Percentiles rank a stretch among this genome's conserved stretches.
phyloP scores from a whole-genome alignment of 2,888 invertebrate genomes.

The Cyaniris semiargus region DNA sequence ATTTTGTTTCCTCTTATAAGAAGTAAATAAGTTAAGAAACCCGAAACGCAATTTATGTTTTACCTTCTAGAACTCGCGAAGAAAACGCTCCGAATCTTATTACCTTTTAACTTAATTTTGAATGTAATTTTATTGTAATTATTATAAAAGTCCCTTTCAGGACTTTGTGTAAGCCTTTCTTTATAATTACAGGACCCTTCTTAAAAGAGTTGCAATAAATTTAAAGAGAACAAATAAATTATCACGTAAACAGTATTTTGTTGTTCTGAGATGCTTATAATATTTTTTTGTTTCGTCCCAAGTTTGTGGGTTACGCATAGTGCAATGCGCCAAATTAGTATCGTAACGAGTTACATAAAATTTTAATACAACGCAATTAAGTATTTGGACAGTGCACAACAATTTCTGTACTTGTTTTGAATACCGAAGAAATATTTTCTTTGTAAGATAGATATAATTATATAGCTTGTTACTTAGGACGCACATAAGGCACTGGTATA shows the following conservation, averaged over 20 bases:
- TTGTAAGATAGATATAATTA: too few relatives aligned
- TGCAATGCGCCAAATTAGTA: background rate
- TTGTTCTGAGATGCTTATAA: background rate
- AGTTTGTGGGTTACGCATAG: too few relatives aligned
- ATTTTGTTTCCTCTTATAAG: constrained; percentile 76
- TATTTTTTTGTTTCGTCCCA: background rate
- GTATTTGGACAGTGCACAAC: too few relatives aligned
- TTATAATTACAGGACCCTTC: background rate
- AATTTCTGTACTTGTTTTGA: too few relatives aligned
- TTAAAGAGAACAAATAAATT: constrained; percentile 1
- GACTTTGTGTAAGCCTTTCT: constrained; percentile 10
- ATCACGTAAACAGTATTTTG: background rate
- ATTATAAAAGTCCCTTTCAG: constrained; percentile 19
- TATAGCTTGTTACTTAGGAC: too few relatives aligned
- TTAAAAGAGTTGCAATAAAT: background rate
- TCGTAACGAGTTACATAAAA: background rate
- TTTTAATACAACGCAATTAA: too few relatives aligned
- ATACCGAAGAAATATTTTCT: too few relatives aligned
- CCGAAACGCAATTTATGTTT: constrained; percentile 75
- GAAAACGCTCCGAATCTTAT: constrained; percentile 48
- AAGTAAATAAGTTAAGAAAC: constrained; percentile 74
- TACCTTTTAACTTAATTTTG: constrained; percentile 33
- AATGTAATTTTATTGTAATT: constrained; percentile 20
- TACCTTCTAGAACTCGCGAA: constrained; percentile 61
- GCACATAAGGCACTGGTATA: too few relatives aligned